Base-by-base conservation (phyloP, 2,113 vertebrate species). In the Psittacara wagleri region DNA sequence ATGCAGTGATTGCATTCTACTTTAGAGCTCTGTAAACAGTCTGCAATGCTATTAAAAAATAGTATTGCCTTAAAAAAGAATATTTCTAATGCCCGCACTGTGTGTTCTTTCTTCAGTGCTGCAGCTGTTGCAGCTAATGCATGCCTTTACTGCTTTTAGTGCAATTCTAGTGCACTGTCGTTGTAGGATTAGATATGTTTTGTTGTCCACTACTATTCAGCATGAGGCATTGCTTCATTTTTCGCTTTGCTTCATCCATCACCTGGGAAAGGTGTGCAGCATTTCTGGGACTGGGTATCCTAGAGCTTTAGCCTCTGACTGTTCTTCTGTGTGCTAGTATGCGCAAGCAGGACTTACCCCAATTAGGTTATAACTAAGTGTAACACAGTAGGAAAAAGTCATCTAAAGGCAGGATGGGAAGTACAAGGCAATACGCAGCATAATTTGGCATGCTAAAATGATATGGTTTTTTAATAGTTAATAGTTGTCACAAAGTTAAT, bases 371-470 rank as follows among this genome's bases (percentile, higher is more conserved):
- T 15, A 16, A 14, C 20, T 20, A 9, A 54, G 41, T 5, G 27
- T 48, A 13, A 43, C 44, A 11, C 16, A 22, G 5, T 7, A 35
- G 54, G 54, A 75, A 86, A 29, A 1, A 17, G 10, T 29, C 7
- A 11, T 5, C 37, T 25, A 35, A 68, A 67, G 31, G 23, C 37
- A 57, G 52, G 13, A 54, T 67, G n/a, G 24, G 20, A 49, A 55
- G 14, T 17, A 22, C 0, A 1, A 73, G 25, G 23, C 54, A 59
- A 35, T 3, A 48, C 28, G 17, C 16, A n/a, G 25, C 52, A 4
- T 41, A 74, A 12, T 18, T 37, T 3, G 2, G 14, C 0, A 0
- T 43, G 44, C 12, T 44, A 41, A 81, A 87, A 90, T 49, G 11
- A 8, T 13, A 35, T 9, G 2, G 9, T 44, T 91, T 51, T 48